Evolutionary conservation across 30 jellyfish, hydroid and myxozoan species (phyloP).

Genomic region (Mastigias papua): DNA sequence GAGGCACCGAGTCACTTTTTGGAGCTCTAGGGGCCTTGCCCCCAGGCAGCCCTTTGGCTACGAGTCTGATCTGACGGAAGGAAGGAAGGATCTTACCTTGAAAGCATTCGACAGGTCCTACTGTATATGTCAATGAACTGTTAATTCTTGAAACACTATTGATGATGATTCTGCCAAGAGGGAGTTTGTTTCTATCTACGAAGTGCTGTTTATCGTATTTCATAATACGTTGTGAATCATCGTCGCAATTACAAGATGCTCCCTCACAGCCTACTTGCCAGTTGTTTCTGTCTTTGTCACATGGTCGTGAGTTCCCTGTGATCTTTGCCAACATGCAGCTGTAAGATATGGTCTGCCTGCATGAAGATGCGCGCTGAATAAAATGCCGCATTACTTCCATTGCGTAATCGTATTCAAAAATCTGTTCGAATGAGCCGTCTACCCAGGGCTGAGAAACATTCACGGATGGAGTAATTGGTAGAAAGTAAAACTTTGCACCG

Average conservation of each 20-base stretch:
- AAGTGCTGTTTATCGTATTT: slow-evolving; percentile 9
- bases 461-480: neutral
- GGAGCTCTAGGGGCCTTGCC: too few species aligned
- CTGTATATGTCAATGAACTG: slow-evolving; percentile 6
- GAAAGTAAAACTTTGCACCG: slow-evolving; percentile 33
- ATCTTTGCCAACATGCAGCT: neutral
- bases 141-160: neutral
- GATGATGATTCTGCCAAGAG: slow-evolving; percentile 12
- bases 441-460: slow-evolving; percentile 39
- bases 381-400: neutral
- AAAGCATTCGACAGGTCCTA: slow-evolving; percentile 51
- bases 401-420: slow-evolving; percentile 3
- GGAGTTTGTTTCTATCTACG: neutral
- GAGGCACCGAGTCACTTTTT: too few species aligned
- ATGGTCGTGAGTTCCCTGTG: neutral
- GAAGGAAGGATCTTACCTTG: slow-evolving; percentile 21
- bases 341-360: slow-evolving; percentile 6
- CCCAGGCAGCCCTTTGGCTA: too few species aligned
- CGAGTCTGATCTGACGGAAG: too few species aligned
- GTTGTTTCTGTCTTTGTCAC: neutral
- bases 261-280: slow-evolving; percentile 7
- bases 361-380: slow-evolving; percentile 6
- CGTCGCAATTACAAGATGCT: neutral
- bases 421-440: neutral
- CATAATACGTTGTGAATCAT: neutral